Percentiles rank a stretch among this genome's conserved stretches.
These are phyloP conservation scores for Parotia lawesii DNA, from an alignment of 2,113 vertebrate genomes.

Conservation along the genomic window DNA sequence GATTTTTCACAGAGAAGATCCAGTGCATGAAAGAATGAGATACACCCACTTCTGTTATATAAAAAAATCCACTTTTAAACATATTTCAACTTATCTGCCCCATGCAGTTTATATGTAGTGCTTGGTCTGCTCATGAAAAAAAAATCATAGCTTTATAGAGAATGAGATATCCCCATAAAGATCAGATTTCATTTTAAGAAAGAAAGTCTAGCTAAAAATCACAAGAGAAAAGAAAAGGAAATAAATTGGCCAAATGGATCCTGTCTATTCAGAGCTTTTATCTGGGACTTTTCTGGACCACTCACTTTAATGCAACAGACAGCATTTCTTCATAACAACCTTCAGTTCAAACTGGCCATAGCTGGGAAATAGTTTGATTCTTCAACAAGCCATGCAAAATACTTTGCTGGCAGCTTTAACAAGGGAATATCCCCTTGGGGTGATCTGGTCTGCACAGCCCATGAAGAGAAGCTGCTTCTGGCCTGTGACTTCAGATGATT, in stretches of 20 bases:
- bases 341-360: not conserved
- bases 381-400: not conserved
- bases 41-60: not conserved
- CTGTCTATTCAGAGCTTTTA: not conserved
- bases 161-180: conserved; percentile 15
- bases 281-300: not conserved
- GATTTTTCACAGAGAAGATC: not conserved
- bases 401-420: not conserved
- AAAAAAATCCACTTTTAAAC: not conserved
- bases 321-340: not conserved
- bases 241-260: not conserved
- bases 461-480: not conserved
- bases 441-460: not conserved
- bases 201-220: not conserved
- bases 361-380: conserved; percentile 1
- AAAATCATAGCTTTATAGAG: not conserved
- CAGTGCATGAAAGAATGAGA: not conserved
- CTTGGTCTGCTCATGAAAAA: not conserved
- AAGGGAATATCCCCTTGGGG: conserved; percentile 6
- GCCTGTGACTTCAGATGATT: not conserved
- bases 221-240: not conserved
- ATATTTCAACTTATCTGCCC: not conserved
- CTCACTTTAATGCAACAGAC: not conserved
- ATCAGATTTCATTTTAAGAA: conserved; percentile 13
- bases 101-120: not conserved